phyloP scores from a whole-genome alignment of 2,113 vertebrate species.

The Anolis carolinensis region DNA sequence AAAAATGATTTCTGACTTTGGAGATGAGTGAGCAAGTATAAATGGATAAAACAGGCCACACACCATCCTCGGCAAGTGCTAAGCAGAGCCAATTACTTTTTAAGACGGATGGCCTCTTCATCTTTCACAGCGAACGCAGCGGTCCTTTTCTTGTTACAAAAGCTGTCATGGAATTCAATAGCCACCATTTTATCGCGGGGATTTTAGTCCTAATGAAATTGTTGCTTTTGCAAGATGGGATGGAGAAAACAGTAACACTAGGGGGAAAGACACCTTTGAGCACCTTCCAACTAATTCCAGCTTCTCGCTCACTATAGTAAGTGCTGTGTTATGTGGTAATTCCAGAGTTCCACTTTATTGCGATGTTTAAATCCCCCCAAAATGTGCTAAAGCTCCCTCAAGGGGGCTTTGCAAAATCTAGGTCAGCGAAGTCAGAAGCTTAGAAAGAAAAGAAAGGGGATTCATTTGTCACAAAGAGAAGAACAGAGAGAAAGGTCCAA shows the following conservation, averaged over 20 bases:
- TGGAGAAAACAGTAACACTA: constrained; percentile 20
- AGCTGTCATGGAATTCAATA: constrained; percentile 56
- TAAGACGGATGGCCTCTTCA: constrained; percentile 66
- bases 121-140: constrained; percentile 61
- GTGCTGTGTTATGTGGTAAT: constrained; percentile 49
- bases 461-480: not conserved
- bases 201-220: constrained; percentile 65
- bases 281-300: constrained; percentile 50
- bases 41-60: constrained; percentile 70
- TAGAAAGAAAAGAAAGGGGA: constrained; percentile 27
- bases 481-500: not conserved
- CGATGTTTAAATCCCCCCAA: constrained; percentile 46
- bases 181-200: constrained; percentile 64
- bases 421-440: not conserved
- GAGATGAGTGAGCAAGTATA: constrained; percentile 55
- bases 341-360: constrained; percentile 53
- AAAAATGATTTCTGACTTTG: constrained; percentile 73
- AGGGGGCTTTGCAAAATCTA: constrained; percentile 36
- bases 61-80: constrained; percentile 50
- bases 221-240: constrained; percentile 29
- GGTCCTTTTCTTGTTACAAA: constrained; percentile 66
- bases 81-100: constrained; percentile 65
- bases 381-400: constrained; percentile 27
- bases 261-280: constrained; percentile 35
- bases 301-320: constrained; percentile 52